phyloP scores from a whole-genome alignment of 1,140 invertebrate species.

The Drosophila persimilis region DNA sequence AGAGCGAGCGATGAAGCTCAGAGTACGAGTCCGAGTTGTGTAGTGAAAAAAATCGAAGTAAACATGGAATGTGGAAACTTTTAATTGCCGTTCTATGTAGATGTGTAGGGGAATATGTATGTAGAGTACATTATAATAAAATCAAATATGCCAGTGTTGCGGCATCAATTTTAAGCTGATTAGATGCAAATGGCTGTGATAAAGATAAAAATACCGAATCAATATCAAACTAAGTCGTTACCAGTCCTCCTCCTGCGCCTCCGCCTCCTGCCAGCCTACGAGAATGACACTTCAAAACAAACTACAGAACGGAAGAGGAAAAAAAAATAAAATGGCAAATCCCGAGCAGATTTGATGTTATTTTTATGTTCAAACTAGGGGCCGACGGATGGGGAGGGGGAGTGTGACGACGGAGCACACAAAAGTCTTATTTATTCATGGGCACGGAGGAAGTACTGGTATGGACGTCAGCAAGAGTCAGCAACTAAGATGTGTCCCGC shows the following conservation, averaged over 20 bases:
- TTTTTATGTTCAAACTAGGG: constrained; percentile 65
- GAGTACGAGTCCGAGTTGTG: constrained; percentile 1
- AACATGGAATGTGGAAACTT: constrained; percentile 27
- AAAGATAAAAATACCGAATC: constrained; percentile 63
- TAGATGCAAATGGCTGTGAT: constrained; percentile 74
- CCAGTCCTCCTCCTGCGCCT: constrained; percentile 9
- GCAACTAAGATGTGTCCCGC: constrained; percentile 22
- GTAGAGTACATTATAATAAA: constrained; percentile 49
- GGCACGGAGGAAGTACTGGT: constrained; percentile 30
- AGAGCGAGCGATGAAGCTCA: constrained; percentile 31
- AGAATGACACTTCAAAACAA: constrained; percentile 46
- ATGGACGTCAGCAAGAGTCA: constrained; percentile 30
- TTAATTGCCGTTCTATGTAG: constrained; percentile 58
- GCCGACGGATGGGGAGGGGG: background rate
- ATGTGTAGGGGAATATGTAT: constrained; percentile 13
- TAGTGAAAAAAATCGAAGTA: constrained; percentile 12
- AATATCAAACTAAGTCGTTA: constrained; percentile 69
- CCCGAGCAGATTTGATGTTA: constrained; percentile 69
- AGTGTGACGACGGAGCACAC: constrained; percentile 19
- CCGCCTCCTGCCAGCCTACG: background rate
- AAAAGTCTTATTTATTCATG: constrained; percentile 54
- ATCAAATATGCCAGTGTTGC: constrained; percentile 61
- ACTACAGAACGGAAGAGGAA: constrained; percentile 35
- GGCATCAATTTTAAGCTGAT: constrained; percentile 57
- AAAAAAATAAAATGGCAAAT: constrained; percentile 41